Base-by-base conservation (phyloP, 2,113 vertebrate species). In the Amphilophus citrinellus region DNA sequence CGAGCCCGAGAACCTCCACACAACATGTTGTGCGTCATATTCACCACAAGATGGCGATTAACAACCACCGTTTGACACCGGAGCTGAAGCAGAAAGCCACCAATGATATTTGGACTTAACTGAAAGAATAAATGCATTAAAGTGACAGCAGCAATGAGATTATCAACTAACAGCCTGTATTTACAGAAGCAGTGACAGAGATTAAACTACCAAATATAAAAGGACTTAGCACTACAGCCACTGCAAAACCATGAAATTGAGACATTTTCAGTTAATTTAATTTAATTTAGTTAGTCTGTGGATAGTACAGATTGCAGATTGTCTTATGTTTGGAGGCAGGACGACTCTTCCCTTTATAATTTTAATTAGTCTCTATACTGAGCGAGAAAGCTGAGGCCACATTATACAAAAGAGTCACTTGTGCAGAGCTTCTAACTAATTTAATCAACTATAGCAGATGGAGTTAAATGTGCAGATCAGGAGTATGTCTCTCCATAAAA, bases 21-120 rank as follows among this genome's bases (percentile, higher is more conserved):
- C 42, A 61, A 18, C 14, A 0, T 24, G 80, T 20, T 89, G 71
- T 77, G 13, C 30, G 9, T 11, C 2, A 0, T n/a, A 0, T 35
- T 11, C 2, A 44, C 82, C 94, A 90, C 89, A 76, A 82, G 93
- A 75, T 91, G 92, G 92, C 83, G 75, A 56, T 6, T n/a, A 63
- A 71, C 30, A 80, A 68, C 75, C 84, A 50, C 1, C 9, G 44
- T 35, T 80, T 73, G 27, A 75, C 42, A 80, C 10, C 63, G 62
- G 20, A 37, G 42, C 13, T 17, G 9, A 71, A 5, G 6, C 14
- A 5, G 24, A 20, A 50, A 50, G 24, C 11, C 11, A 5, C 11
- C 11, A 5, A 44, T 44, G 11, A 47, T 14, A 47, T 14, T 47
- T 15, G 13, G 24, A 30, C 5, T 50, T 50, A 30, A 27, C 27